A percentile compares a stretch with the other conserved stretches of the same genome.
These are phyloP conservation scores for Pseudococcus longispinus DNA, from an alignment of 2,888 invertebrate species.

Conservation along the genomic window DNA sequence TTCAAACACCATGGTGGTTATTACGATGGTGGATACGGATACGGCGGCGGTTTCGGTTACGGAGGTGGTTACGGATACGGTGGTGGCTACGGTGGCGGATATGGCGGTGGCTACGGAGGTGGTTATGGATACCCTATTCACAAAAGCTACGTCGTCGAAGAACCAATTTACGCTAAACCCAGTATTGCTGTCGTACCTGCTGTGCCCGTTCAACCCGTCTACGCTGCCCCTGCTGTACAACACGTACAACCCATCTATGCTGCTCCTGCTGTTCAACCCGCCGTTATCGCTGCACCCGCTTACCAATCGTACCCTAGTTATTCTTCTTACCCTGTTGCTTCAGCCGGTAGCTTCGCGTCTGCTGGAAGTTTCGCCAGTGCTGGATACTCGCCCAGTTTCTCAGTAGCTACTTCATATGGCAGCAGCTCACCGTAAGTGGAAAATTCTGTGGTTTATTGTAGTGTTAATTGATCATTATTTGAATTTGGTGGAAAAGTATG, in stretches of 20 bases:
- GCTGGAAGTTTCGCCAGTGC: background rate
- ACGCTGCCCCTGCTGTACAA: background rate
- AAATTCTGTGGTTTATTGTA: too few relatives aligned
- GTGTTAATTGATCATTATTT: too few relatives aligned
- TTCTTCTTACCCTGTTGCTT: background rate
- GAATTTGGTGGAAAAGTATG: too few relatives aligned
- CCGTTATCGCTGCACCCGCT: background rate
- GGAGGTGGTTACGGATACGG: conserved; percentile 57
- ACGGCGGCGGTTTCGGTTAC: conserved; percentile 59
- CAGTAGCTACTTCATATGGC: background rate
- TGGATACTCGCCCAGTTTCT: background rate
- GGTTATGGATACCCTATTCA: conserved; percentile 58
- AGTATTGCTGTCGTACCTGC: background rate
- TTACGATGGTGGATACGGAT: conserved; percentile 59
- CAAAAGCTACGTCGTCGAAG: conserved; percentile 56
- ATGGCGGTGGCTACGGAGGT: conserved; percentile 60
- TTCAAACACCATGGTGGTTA: conserved; percentile 58
- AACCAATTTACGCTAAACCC: background rate
- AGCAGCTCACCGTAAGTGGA: background rate
- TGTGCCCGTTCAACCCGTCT: background rate
- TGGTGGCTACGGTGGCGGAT: conserved; percentile 58
- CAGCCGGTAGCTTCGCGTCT: background rate
- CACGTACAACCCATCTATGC: background rate
- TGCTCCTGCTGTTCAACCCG: background rate
- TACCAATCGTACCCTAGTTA: background rate